Base-by-base conservation (phyloP, 1,140 invertebrate genomes). In the Habropoda laboriosa region DNA sequence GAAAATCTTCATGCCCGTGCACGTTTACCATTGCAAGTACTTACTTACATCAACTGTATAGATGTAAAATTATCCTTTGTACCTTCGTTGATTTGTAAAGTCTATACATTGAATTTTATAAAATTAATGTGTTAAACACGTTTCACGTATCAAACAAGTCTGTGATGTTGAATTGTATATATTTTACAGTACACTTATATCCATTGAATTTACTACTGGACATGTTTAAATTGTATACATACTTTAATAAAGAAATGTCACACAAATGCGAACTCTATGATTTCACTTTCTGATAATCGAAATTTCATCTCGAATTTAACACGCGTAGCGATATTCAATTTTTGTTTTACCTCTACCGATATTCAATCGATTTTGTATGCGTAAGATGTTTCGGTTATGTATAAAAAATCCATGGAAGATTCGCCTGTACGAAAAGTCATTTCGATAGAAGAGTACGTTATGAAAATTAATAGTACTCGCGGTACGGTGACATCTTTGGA, bases 401-500 rank as follows among this genome's bases (percentile, higher is more conserved):
- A 47, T 18, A 12, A 60, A 38, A 49, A 27, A 38, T 7, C 5
- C 5, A n/a, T 53, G 66, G 32, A 51, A 8, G 30, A 16, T 47
- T 32, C n/a, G 5, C 13, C 35, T 1, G 13, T 3, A 3, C 51
- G 18, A 27, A 55, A 45, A 40, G 18, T 61, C 7, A 66, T 71
- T 5, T 2, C 66, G 0, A 16, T 47, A 18, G 47, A 67, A 58
- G 71, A 61, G 38, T 68, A 80, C 40, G 32, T 75, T 6, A 38
- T 35, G 8, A 88, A 79, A 42, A 79, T 90, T n/a, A 57, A 75
- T 16, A 60, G 51, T 57, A 84, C 88, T 38, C 78, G 40, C 5
- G 67, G 81, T 24, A 89, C 74, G 1, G 10, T 89, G 1, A 60
- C 47, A 7, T 55, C 66, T 24, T 60, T 90, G n/a, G 88, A 89